Evolutionary conservation across 1,140 invertebrate genomes (phyloP), one percentile per base, ranked within the genome.

Genomic region (Tyrophagus putrescentiae): DNA sequence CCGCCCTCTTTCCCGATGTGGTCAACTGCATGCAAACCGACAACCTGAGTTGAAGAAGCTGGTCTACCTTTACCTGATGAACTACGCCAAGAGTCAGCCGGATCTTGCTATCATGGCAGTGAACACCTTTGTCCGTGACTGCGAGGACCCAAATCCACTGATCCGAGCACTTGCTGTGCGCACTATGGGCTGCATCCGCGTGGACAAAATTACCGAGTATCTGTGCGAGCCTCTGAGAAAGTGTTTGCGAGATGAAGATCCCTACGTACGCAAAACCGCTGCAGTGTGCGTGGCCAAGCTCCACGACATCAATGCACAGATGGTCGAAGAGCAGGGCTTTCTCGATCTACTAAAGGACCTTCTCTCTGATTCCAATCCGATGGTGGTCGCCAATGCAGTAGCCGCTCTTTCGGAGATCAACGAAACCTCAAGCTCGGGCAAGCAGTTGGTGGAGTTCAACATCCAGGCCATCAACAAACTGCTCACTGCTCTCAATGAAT

Each of bases 1-100:
- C 78, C 70, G 91, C 93, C 9, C 75, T 99, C 1, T 98, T 99
- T 72, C 93, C 96, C 6, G 95, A 99, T 75, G 96, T 99, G 29
- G 91, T 99, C 27, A 99, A 99, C 72, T 99, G 96, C 71, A 99
- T 99, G 94, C 96, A 99, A 75, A 99, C 96, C 7, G 96, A 99
- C 72, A 99, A 99, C 75, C 77, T 99, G 70, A 99, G 74, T 73
- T 99, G 65, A 99, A 99, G 76, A 99, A 99, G 70, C 77, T 99
- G 36, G 96, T 99, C 0, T 99, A 99, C 71, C 76, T 99, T 21
- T 99, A 99, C 72, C 75, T 99, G 58, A 99, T 99, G 96, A 99
- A 99, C 73, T 99, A 99, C 77, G 96, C 96, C 53, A 99, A 99
- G 73, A 97, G 90, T 66, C 96, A 99, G 73, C 96, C 96, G 9